Evolutionary conservation across 2,888 invertebrate species (phyloP).

Genomic region (Eupithecia inturbata): DNA sequence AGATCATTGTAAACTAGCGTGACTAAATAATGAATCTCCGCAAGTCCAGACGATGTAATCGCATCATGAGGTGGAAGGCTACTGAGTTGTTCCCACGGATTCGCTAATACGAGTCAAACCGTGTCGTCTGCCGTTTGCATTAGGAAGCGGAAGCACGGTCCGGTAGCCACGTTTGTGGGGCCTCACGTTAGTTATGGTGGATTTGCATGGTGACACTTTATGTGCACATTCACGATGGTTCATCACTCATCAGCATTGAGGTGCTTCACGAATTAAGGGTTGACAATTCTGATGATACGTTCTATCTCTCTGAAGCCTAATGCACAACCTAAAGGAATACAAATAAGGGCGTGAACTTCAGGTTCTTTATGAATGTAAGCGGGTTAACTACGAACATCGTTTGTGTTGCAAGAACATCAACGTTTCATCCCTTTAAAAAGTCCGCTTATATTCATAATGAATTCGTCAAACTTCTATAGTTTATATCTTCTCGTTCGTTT

Average conservation of each 20-base stretch:
- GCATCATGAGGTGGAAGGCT: slow-evolving; percentile 22
- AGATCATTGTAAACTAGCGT: slow-evolving; percentile 3
- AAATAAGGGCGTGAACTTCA: neutral
- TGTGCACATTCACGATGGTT: slow-evolving; percentile 16
- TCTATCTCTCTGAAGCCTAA: neutral
- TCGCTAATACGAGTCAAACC: slow-evolving; percentile 48
- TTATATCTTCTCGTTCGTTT: no score
- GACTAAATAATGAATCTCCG: slow-evolving; percentile 15
- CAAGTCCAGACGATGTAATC: slow-evolving; percentile 23
- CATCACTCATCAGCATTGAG: slow-evolving; percentile 15
- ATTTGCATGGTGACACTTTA: slow-evolving; percentile 30
- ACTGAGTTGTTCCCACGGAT: slow-evolving; percentile 51
- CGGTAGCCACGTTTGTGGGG: slow-evolving; percentile 66
- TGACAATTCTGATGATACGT: neutral
- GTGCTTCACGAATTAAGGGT: neutral
- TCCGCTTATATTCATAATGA: no score
- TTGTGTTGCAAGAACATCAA: neutral
- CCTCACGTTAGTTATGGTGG: slow-evolving; percentile 42
- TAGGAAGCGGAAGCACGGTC: slow-evolving; percentile 75
- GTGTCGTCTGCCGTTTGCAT: slow-evolving; percentile 36
- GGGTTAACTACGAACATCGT: neutral
- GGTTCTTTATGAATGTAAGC: neutral
- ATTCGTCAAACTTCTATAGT: neutral
- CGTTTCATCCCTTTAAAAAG: neutral
- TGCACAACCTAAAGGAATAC: neutral